Percentiles rank a stretch among this genome's conserved stretches.
These are phyloP conservation scores for Amblyjoppa fuscipennis DNA, from an alignment of 2,888 invertebrate genomes.

Conservation along the genomic window DNA sequence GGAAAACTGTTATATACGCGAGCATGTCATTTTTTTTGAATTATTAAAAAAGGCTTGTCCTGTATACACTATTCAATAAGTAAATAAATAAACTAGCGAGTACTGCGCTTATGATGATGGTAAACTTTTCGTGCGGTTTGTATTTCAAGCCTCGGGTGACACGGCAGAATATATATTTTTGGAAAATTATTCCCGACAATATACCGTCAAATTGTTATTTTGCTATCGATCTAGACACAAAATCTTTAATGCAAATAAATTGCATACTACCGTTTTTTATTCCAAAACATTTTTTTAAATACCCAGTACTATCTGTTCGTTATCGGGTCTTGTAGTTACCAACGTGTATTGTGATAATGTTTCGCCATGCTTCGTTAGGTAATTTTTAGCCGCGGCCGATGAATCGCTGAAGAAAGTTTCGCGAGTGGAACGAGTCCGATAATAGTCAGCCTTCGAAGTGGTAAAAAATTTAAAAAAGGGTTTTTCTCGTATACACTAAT, in stretches of 20 bases:
- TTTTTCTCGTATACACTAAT: no score
- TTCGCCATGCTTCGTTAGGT: neutral
- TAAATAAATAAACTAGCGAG: no score
- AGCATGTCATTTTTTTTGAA: no score
- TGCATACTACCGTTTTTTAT: neutral
- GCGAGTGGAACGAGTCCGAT: slow-evolving; percentile 37
- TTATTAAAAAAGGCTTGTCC: no score
- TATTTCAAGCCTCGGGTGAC: neutral
- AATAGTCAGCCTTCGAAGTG: slow-evolving; percentile 40
- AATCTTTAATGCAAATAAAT: neutral
- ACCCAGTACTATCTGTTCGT: neutral
- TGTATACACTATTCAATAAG: no score
- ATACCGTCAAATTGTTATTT: neutral
- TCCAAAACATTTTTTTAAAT: neutral
- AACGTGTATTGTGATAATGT: neutral
- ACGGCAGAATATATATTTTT: no score
- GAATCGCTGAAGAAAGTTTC: slow-evolving; percentile 9
- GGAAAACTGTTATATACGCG: no score
- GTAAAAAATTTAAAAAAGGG: neutral
- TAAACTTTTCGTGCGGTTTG: neutral
- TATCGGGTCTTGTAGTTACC: neutral
- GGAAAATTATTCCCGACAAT: neutral
- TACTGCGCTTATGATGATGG: neutral
- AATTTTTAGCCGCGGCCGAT: neutral
- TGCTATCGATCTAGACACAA: neutral